phyloP scores from a whole-genome alignment of 2,888 invertebrate genomes.

The Drosophila aldrichi region DNA sequence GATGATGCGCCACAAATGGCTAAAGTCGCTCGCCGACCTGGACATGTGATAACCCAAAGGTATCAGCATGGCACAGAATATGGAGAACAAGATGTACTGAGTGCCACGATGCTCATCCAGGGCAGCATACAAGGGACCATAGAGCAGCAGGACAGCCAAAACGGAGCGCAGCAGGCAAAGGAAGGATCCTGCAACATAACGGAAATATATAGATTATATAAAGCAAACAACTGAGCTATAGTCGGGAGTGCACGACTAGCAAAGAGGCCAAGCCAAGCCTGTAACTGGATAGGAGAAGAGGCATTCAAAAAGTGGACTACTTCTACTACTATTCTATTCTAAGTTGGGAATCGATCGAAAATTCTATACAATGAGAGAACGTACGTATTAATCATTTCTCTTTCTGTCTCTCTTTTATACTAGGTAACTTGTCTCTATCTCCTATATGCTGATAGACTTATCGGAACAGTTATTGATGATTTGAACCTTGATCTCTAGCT shows the following conservation, averaged over 20 bases:
- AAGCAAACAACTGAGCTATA: background rate
- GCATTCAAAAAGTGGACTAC: background rate
- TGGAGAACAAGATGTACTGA: conserved; percentile 96
- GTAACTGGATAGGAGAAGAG: background rate
- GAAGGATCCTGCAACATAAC: conserved; percentile 86
- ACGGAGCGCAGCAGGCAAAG: conserved; percentile 93
- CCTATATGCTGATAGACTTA: background rate
- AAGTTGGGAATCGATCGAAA: background rate
- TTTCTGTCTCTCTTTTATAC: background rate
- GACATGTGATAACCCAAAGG: conserved; percentile 96
- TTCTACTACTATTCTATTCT: too few species aligned
- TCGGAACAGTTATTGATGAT: background rate
- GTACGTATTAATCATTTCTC: background rate
- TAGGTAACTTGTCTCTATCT: background rate
- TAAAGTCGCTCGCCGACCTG: conserved; percentile 95
- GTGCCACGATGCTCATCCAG: conserved; percentile 93
- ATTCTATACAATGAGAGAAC: background rate
- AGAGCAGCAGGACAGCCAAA: conserved; percentile 91
- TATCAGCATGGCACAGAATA: conserved; percentile 95
- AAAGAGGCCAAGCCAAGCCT: background rate
- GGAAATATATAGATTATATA: background rate
- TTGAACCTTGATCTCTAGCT: background rate
- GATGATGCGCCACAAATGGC: conserved; percentile 94
- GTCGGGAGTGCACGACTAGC: background rate
- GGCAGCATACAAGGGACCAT: conserved; percentile 95